Base-by-base conservation (phyloP, 1,140 invertebrate genomes). In the honey bee (Apis mellifera) region DNA sequence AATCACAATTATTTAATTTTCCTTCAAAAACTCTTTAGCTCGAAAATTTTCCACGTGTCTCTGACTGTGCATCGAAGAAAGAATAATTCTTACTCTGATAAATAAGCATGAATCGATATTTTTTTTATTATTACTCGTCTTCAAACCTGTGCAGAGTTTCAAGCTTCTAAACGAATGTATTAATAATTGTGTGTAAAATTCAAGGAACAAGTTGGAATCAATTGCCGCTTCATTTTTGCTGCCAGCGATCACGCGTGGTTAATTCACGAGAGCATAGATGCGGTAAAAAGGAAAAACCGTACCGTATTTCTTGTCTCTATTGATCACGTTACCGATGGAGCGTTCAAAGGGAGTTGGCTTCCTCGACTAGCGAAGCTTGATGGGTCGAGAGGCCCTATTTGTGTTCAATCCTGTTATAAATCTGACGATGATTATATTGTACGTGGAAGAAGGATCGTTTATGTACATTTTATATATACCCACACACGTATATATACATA, bases 361-460 rank as follows among this genome's bases (percentile, higher is more conserved):
- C 87, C 75, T 83, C 70, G 64, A 70, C 72, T 78, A 65, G 57
- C 69, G 50, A 9, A 54, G 32, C 54, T 75, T 80, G 83, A 87
- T 85, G 78, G 81, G 69, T 77, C 78, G 83, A 84, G 87, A 90
- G 87, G 89, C 89, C 89, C 66, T 90, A 90, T 79, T 82, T 85
- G 82, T 90, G 87, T 87, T 54, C 19, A 89, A 90, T 90, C 89
- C 84, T 86, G 88, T 90, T 90, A 90, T 83, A 89, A 90, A 90
- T 89, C 73, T 68, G 68, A 55, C 73, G 80, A 85, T 84, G 78
- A 89, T 87, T 82, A 84, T 85, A 66, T 59, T 62, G 64, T 70
- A 42, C 42, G 32, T 57, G 68, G 60, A 76, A 65, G 59, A 17
- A 59, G 59, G 15, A 74, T n/a, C 57, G 62, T 13, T 72, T 50